Base-by-base conservation (phyloP, 2,113 vertebrate species). In the Athene cunicularia region DNA sequence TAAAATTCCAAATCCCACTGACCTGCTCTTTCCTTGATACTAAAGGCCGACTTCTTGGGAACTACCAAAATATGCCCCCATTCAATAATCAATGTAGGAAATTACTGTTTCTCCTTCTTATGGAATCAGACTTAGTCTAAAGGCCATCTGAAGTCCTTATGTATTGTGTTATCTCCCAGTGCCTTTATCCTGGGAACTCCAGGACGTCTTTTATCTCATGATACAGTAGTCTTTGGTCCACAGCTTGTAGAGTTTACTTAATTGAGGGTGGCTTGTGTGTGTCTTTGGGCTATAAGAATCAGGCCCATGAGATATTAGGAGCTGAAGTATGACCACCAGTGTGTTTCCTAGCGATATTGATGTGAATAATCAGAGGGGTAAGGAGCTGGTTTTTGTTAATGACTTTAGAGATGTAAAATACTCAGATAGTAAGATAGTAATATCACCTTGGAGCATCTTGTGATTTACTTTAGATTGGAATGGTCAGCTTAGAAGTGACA, bases 151-250 rank as follows among this genome's bases (percentile, higher is more conserved):
- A 93, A 32, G 47, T 88, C 79, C 52, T 92, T 88, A 58, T 37
- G 14, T 59, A 41, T 85, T 87, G 41, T 24, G 45, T 90, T 95
- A 88, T 90, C 82, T 94, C 82, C 45, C 55, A 53, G 17, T 47
- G 59, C 19, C 67, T 95, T 90, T 94, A 77, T 71, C 39, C 85
- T 88, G n/a, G 45, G 90, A 73, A 92, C 91, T 91, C 81, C 90
- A 94, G 96, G 96, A 97, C 83, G 88, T 92, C 1, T 59, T 92
- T 96, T 94, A 85, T 91, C 91, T 94, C 90, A 39, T 84, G 88
- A 9, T 59, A 93, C 64, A 94, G 86, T 52, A 80, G 72, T 72
- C 68, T 88, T 90, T 88, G 92, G 88, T 93, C 90, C 93, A 92
- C 75, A 93, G 63, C 33, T 87, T 70, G 45, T 83, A 80, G 76